Conservation (phyloP, 2,797 vertebrate species). For the Novumbra hubbsi region DNA sequence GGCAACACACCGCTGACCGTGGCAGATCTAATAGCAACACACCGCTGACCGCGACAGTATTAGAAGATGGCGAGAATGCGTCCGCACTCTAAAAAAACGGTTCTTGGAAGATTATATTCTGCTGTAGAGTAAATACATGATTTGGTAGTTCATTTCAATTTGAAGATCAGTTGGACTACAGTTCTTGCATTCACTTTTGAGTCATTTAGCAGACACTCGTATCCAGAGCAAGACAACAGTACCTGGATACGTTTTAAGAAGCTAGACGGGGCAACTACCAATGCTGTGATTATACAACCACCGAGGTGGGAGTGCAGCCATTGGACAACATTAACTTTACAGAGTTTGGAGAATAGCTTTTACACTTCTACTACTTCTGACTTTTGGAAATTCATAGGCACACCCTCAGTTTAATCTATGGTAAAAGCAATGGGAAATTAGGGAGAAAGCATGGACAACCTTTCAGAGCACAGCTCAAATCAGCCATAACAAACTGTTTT, state of each 20-base stretch:
- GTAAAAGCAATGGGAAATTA: slow-evolving; percentile 50
- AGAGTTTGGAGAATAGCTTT: background rate
- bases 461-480: slow-evolving; percentile 46
- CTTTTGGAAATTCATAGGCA: background rate
- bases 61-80: background rate
- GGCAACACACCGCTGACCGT: too few species aligned
- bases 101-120: too few species aligned
- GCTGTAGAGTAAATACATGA: too few species aligned
- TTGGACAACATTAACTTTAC: background rate
- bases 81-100: background rate
- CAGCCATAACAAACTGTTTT: slow-evolving; percentile 68
- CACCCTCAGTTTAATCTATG: slow-evolving; percentile 16
- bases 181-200: background rate
- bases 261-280: too few species aligned
- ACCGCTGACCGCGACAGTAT: background rate
- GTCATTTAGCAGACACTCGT: too few species aligned
- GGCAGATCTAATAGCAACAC: slow-evolving; percentile 24
- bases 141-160: background rate
- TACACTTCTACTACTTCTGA: background rate
- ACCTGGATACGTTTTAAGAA: too few species aligned
- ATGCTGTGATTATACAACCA: background rate
- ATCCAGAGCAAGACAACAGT: too few species aligned
- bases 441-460: slow-evolving; percentile 34
- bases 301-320: background rate
- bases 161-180: background rate